Percentiles rank a stretch among this genome's conserved stretches.
phyloP scores from a whole-genome alignment of 92 coral and sea anemone genomes.

The Epizoanthus ramosus region DNA sequence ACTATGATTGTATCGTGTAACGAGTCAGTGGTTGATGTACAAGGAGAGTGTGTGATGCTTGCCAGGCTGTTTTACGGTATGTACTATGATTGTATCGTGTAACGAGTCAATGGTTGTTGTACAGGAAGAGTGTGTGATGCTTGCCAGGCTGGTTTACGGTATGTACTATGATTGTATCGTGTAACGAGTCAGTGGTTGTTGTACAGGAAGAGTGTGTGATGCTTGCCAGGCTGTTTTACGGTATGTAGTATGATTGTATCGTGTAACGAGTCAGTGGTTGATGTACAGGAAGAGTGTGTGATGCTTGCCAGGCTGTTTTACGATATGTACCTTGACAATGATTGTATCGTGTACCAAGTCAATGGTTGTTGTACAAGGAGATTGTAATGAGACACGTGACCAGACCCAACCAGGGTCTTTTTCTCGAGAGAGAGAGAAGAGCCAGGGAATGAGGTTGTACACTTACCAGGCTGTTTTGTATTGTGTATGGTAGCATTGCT shows the following conservation, averaged over 20 bases:
- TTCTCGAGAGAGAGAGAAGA: too few relatives aligned
- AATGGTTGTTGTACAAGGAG: too few relatives aligned
- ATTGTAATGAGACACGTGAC: too few relatives aligned
- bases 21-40: conserved; percentile 73
- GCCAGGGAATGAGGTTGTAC: neutral
- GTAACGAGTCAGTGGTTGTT: conserved; percentile 76
- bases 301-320: conserved; percentile 70
- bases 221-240: conserved; percentile 68
- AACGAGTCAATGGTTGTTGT: conserved; percentile 77
- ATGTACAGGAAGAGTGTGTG: conserved; percentile 81
- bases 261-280: conserved; percentile 80
- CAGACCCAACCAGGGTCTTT: too few relatives aligned
- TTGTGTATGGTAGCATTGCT: conserved; percentile 35
- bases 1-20: conserved; percentile 78
- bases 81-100: conserved; percentile 72
- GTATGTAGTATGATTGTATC: conserved; percentile 68
- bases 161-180: conserved; percentile 68
- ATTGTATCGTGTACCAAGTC: conserved; percentile 36
- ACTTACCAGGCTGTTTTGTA: conserved; percentile 59
- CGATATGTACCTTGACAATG: conserved; percentile 25
- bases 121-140: conserved; percentile 81
- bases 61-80: conserved; percentile 67
- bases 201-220: conserved; percentile 83
- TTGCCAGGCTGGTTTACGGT: conserved; percentile 71
- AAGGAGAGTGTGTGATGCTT: conserved; percentile 82